These are phyloP conservation scores for Chironomus riparius DNA, from an alignment of 2,888 invertebrate species.

Conservation along the genomic window DNA sequence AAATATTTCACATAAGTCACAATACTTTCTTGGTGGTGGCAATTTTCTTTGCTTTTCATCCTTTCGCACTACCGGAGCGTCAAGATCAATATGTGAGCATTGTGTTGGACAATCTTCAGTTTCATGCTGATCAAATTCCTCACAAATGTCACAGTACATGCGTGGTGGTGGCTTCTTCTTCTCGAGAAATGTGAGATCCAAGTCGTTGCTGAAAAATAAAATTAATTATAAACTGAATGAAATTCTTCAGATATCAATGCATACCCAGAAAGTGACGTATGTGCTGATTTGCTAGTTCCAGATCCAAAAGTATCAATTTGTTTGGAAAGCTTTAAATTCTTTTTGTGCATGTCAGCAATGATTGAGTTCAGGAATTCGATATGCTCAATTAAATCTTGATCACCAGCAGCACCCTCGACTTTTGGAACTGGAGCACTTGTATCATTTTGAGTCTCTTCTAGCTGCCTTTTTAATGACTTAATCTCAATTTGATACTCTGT, in stretches of 20 bases:
- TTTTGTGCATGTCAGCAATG: slow-evolving; percentile 90
- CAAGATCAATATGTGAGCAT: slow-evolving; percentile 43
- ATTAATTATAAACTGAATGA: too few species aligned
- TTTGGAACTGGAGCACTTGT: background rate
- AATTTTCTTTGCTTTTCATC: slow-evolving; percentile 38
- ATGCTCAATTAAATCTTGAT: slow-evolving; percentile 51
- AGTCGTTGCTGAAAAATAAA: slow-evolving; percentile 29
- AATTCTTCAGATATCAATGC: background rate
- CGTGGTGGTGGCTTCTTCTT: slow-evolving; percentile 56
- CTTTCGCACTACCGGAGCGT: slow-evolving; percentile 44
- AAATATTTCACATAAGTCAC: slow-evolving; percentile 79
- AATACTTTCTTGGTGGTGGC: slow-evolving; percentile 64
- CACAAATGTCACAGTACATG: slow-evolving; percentile 95
- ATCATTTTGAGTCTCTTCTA: background rate
- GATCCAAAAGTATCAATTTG: slow-evolving; percentile 69
- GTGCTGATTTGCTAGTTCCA: slow-evolving; percentile 39
- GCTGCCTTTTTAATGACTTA: slow-evolving; percentile 13
- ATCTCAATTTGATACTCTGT: slow-evolving; percentile 19
- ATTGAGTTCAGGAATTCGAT: slow-evolving; percentile 91
- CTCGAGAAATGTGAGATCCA: slow-evolving; percentile 32
- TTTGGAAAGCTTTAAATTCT: slow-evolving; percentile 74
- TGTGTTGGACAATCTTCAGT: slow-evolving; percentile 95
- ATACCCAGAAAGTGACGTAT: background rate
- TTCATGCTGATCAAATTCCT: slow-evolving; percentile 91
- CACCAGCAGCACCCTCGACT: slow-evolving; percentile 51